Conservation (phyloP, 2,888 invertebrate species). For the Hydriomena furcata region DNA sequence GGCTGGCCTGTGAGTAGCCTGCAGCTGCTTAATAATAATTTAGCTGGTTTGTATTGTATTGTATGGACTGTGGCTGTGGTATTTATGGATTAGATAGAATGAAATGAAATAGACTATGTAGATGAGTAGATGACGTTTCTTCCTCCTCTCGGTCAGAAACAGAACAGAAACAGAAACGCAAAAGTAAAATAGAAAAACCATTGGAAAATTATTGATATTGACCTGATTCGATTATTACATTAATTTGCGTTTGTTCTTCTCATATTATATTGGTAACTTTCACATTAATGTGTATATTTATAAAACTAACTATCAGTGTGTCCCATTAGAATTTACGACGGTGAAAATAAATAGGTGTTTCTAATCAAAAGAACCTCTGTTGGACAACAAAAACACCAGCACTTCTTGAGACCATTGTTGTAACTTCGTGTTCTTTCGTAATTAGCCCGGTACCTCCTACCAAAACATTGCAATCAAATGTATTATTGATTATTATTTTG, state of each 20-base stretch:
- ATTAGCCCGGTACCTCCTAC: neutral
- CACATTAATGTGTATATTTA: neutral
- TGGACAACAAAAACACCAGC: constrained; percentile 5
- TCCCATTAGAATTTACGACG: neutral
- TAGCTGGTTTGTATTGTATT: too few species aligned
- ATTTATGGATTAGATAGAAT: too few species aligned
- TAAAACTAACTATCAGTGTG: neutral
- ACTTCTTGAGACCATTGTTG: neutral
- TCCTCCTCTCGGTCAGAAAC: too few species aligned
- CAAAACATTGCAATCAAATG: neutral
- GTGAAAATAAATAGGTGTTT: neutral
- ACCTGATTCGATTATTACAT: neutral
- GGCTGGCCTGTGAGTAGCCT: too few species aligned
- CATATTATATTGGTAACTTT: neutral
- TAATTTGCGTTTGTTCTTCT: neutral
- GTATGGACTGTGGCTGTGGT: too few species aligned
- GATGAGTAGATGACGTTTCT: too few species aligned
- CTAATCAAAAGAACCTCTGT: neutral
- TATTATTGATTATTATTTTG: constrained; percentile 5
- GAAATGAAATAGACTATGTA: too few species aligned
- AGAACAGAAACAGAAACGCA: constrained; percentile 4
- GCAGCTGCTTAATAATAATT: too few species aligned
- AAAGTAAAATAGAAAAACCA: constrained; percentile 5
- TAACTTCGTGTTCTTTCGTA: neutral
- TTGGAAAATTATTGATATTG: neutral